Percentiles rank a stretch among this genome's conserved stretches.
These are phyloP conservation scores for Nasonia longicornis DNA, from an alignment of 1,140 invertebrate genomes.

Conservation along the genomic window DNA sequence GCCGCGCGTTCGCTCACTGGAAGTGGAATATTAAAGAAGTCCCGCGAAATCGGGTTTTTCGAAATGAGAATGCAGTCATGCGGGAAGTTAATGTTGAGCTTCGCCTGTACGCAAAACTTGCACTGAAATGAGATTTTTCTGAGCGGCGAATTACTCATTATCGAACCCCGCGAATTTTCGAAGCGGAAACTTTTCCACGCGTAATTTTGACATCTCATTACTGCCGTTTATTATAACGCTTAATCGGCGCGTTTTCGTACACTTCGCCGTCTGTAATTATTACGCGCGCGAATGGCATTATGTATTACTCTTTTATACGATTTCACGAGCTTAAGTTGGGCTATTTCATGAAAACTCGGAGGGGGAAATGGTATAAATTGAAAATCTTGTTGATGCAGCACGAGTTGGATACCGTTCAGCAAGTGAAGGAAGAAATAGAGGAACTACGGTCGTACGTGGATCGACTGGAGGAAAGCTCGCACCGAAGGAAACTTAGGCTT, in stretches of 20 bases:
- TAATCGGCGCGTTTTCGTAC: too few species aligned
- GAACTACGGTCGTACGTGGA: slow-evolving; percentile 91
- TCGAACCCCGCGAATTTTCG: too few species aligned
- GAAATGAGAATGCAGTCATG: neutral
- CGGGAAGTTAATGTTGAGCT: too few species aligned
- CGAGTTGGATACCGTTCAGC: slow-evolving; percentile 91
- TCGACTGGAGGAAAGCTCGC: slow-evolving; percentile 88
- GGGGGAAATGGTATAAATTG: neutral
- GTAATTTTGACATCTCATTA: too few species aligned
- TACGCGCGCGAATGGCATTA: too few species aligned
- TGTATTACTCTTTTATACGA: neutral
- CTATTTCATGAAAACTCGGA: neutral
- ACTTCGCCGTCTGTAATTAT: too few species aligned
- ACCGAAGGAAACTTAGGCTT: slow-evolving; percentile 85
- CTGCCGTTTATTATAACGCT: too few species aligned
- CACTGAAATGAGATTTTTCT: too few species aligned
- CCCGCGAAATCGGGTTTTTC: neutral
- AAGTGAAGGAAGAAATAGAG: slow-evolving; percentile 94
- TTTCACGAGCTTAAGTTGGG: neutral
- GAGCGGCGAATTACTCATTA: too few species aligned
- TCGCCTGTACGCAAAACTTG: too few species aligned
- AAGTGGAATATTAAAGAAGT: neutral
- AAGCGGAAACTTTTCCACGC: too few species aligned
- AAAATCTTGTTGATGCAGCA: slow-evolving; percentile 67
- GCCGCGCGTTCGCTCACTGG: neutral